Evolutionary conservation across 1,140 invertebrate species (phyloP).

Genomic region (Macrobrachium rosenbergii): DNA sequence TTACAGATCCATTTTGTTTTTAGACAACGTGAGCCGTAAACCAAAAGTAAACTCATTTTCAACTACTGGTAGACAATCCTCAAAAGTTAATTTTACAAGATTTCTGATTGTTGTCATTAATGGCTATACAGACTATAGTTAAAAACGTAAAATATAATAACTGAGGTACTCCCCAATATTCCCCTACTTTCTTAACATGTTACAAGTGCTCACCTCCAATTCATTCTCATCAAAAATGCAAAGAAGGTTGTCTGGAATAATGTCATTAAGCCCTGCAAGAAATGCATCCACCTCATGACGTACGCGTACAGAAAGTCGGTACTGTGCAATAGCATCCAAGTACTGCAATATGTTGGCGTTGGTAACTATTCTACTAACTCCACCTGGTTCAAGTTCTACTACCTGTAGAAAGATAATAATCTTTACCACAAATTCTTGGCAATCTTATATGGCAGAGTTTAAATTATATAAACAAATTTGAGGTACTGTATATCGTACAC

Average conservation of each 20-base stretch:
- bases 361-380: constrained; percentile 79
- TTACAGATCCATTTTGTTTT: too few species aligned
- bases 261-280: constrained; percentile 88
- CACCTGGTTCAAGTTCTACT: constrained; percentile 83
- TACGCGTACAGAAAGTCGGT: constrained; percentile 84
- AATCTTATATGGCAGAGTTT: background rate
- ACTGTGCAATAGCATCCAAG: constrained; percentile 90
- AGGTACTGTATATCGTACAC: too few species aligned
- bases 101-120: too few species aligned
- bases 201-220: constrained; percentile 79
- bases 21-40: background rate
- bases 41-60: background rate
- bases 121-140: too few species aligned
- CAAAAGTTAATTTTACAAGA: too few species aligned
- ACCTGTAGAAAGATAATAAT: constrained; percentile 69
- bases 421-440: background rate
- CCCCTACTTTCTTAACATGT: background rate
- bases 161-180: too few species aligned
- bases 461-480: too few species aligned
- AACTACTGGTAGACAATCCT: too few species aligned
- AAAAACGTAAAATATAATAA: too few species aligned
- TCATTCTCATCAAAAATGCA: constrained; percentile 98
- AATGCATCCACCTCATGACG: constrained; percentile 90
- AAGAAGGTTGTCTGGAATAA: constrained; percentile 88
- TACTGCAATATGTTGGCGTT: constrained; percentile 87